phyloP scores from a whole-genome alignment of 2,797 vertebrate genomes.

The Parotocinclus haroldoi region DNA sequence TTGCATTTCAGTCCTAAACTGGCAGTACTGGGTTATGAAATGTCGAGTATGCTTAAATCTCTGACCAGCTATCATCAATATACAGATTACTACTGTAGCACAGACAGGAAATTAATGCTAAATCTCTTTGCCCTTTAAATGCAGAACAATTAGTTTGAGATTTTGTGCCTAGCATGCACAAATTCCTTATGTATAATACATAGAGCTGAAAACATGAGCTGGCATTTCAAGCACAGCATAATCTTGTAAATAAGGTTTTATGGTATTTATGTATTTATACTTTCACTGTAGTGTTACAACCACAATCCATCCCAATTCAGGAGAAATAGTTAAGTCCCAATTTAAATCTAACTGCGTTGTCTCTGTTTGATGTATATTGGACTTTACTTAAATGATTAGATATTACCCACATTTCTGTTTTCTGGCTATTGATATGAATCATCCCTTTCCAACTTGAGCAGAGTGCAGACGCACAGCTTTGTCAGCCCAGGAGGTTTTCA shows the following conservation, averaged over 20 bases:
- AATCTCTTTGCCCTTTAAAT: slow-evolving; percentile 54
- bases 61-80: slow-evolving; percentile 41
- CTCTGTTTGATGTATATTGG: no score
- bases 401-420: no score
- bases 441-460: background rate
- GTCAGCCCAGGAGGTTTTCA: background rate
- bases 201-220: slow-evolving; percentile 1
- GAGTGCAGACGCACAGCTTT: background rate
- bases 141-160: slow-evolving; percentile 40
- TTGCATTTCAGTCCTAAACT: slow-evolving; percentile 16
- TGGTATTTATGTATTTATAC: no score
- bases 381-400: no score
- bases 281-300: no score
- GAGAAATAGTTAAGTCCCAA: no score
- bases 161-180: slow-evolving; percentile 36
- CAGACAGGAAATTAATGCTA: slow-evolving; percentile 52
- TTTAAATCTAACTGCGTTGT: no score
- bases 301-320: no score
- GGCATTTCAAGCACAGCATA: no score
- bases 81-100: slow-evolving; percentile 34
- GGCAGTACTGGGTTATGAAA: slow-evolving; percentile 27
- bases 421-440: no score
- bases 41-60: slow-evolving; percentile 13
- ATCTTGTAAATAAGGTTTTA: no score
- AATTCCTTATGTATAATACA: slow-evolving; percentile 26